Conservation (phyloP, 2,888 invertebrate species). For the Oxycera nigricornis region DNA sequence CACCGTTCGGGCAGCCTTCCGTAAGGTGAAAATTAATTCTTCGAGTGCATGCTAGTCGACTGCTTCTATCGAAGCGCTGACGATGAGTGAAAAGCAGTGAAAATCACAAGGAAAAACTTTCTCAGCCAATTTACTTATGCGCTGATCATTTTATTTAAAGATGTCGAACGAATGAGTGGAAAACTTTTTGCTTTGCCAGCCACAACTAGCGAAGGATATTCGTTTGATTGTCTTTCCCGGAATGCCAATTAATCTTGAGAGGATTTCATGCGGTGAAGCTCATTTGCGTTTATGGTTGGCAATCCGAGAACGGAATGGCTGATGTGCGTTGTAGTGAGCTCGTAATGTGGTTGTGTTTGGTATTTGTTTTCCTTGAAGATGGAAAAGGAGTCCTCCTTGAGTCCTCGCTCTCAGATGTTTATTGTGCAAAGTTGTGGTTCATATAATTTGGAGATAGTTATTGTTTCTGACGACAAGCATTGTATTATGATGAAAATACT, state of each 20-base stretch:
- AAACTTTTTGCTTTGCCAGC: slow-evolving; percentile 10
- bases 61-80: background rate
- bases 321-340: slow-evolving; percentile 2
- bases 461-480: too few species aligned
- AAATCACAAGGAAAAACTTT: background rate
- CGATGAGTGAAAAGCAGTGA: background rate
- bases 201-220: background rate
- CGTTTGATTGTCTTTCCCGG: slow-evolving; percentile 24
- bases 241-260: slow-evolving; percentile 28
- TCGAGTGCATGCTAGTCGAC: slow-evolving; percentile 33
- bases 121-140: slow-evolving; percentile 28
- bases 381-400: too few species aligned
- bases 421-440: too few species aligned
- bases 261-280: slow-evolving; percentile 17
- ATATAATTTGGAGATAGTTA: too few species aligned
- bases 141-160: slow-evolving; percentile 25
- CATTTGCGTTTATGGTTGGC: slow-evolving; percentile 32
- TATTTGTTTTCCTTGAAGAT: too few species aligned
- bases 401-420: too few species aligned
- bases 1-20: too few species aligned
- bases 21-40: slow-evolving; percentile 43
- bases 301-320: slow-evolving; percentile 2
- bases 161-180: background rate
- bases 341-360: slow-evolving; percentile 24
- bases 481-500: too few species aligned